A percentile compares a stretch with the other conserved stretches of the same genome.
phyloP scores from a whole-genome alignment of 1,140 invertebrate species.

The Sycobia sp. region DNA sequence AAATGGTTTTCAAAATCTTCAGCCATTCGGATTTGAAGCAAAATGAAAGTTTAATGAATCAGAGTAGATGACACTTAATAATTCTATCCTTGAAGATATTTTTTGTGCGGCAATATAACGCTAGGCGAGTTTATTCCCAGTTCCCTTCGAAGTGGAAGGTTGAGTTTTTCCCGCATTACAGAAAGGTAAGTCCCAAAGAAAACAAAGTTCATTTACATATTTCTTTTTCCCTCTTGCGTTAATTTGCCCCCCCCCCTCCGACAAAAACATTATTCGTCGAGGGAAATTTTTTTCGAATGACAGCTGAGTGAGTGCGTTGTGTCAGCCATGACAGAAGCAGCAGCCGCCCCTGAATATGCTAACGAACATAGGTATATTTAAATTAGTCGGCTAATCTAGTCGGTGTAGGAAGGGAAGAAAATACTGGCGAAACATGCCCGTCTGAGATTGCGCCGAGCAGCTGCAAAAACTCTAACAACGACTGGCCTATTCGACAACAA shows the following conservation, averaged over 20 bases:
- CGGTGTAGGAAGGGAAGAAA: slow-evolving; percentile 3
- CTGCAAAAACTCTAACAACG: slow-evolving; percentile 19
- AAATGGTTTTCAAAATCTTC: no score
- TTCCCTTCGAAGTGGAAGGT: no score
- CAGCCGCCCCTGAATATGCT: not conserved
- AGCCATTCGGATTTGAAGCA: no score
- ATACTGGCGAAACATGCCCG: slow-evolving; percentile 13
- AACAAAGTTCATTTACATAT: slow-evolving; percentile 27
- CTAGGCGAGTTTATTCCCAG: no score
- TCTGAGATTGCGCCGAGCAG: slow-evolving; percentile 17
- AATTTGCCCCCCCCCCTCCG: not conserved
- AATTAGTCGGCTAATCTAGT: slow-evolving; percentile 7
- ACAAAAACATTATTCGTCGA: slow-evolving; percentile 22
- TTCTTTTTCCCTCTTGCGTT: slow-evolving; percentile 5
- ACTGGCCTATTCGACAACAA: slow-evolving; percentile 28
- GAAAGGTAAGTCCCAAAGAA: not conserved
- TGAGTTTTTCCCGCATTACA: no score
- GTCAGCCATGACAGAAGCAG: not conserved
- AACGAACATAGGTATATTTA: slow-evolving; percentile 5
- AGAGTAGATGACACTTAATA: no score
- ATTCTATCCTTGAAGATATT: no score
- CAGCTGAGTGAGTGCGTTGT: no score
- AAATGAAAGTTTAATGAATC: no score
- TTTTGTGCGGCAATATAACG: no score
- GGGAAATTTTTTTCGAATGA: slow-evolving; percentile 24